Base-by-base conservation (phyloP, 2,888 invertebrate genomes). In the Brachyopa scutellaris region DNA sequence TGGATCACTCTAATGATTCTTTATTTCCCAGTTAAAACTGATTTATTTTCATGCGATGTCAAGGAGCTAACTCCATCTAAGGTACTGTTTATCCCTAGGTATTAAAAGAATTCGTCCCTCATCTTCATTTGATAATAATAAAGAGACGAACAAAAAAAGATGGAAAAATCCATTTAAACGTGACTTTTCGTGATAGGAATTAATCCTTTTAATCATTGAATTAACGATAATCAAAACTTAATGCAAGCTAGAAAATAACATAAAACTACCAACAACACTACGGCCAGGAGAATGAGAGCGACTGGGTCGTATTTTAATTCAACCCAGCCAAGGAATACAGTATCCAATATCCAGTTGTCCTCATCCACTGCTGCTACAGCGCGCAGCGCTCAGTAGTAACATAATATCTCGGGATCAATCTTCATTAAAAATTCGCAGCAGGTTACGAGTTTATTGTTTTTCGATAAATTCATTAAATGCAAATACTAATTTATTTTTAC, bases 391-490 rank as follows among this genome's bases (percentile, higher is more conserved):
- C 33, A 29, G 8, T 38, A 23, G 38, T 69, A 55, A 69, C 40
- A 29, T 49, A 51, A 49, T 64, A 66, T 59, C 59, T 59, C 29
- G 9, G 15, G 9, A 74, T 82, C 77, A 82, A 77, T 82, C 82
- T 82, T 82, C 70, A 84, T 84, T 84, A 77, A 64, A 67, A 67
- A 82, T 62, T 59, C 80, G 4, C 84, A 82, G 77, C 82, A 73
- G 76, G 82, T 26, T 42, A 64, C 47, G 8, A 62, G 51, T 64
- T 82, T 84, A 84, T 82, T 82, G 84, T 64, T 77, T 84, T 59
- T 73, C 82, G 62, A 80, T 84, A 82, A 70, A 82, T 77, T 77
- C 76, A 82, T 76, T 82, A 61, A 66, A 70, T 76, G 57, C 51
- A 59, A 64, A 76, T 57, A 57, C 49, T 76, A 69, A 70, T 82